Evolutionary conservation across 2,888 invertebrate species (phyloP).

Genomic region (Gymnoscelis rufifasciata): DNA sequence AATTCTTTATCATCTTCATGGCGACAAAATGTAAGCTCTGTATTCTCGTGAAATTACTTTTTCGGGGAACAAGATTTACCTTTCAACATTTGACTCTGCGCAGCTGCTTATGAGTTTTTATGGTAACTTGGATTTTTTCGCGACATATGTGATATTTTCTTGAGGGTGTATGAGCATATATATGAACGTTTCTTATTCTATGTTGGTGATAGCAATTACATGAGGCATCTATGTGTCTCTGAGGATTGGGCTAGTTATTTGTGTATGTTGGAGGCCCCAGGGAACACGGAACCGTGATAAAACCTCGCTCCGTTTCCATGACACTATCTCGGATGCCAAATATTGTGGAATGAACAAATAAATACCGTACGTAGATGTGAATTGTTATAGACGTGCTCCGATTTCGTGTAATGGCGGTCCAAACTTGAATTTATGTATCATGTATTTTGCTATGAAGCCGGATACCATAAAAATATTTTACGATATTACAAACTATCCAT

Average conservation of each 20-base stretch:
- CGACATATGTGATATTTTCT: neutral
- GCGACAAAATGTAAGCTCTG: slow-evolving; percentile 3
- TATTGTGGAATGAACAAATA: slow-evolving; percentile 16
- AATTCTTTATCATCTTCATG: slow-evolving; percentile 7
- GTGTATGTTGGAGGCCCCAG: slow-evolving; percentile 14
- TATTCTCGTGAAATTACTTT: slow-evolving; percentile 3
- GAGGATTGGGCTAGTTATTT: slow-evolving; percentile 13
- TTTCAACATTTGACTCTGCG: neutral
- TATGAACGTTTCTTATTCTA: neutral
- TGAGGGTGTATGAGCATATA: too few species aligned
- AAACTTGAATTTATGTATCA: too few species aligned
- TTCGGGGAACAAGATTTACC: slow-evolving; percentile 3
- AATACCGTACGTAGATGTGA: slow-evolving; percentile 4
- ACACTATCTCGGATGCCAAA: slow-evolving; percentile 20
- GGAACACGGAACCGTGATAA: slow-evolving; percentile 19
- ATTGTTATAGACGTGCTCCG: neutral
- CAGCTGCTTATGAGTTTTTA: neutral
- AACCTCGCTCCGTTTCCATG: slow-evolving; percentile 20
- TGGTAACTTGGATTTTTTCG: neutral
- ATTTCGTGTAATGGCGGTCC: neutral
- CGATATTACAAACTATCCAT: too few species aligned
- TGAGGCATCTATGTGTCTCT: neutral
- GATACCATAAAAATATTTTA: too few species aligned
- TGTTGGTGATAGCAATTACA: neutral
- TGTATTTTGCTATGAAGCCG: too few species aligned